Conservation (phyloP, 2,113 vertebrate species). For the Meriones unguiculatus region DNA sequence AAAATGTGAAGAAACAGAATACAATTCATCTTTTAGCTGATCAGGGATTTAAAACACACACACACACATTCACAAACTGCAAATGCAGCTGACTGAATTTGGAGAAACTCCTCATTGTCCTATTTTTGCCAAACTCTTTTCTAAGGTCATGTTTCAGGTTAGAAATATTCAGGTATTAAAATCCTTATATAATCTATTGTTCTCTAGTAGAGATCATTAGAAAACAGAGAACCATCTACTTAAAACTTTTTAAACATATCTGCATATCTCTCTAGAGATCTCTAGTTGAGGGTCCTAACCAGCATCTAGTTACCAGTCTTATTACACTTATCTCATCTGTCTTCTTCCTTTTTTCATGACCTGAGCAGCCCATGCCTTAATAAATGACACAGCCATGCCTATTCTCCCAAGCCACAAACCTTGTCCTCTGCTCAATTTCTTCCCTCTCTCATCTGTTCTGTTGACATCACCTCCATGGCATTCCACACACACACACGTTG, state of each 20-base stretch:
- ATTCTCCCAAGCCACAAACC: neutral
- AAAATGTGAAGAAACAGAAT: constrained; percentile 18
- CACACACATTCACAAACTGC: neutral
- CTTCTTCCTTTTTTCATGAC: neutral
- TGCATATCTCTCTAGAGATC: neutral
- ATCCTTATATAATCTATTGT: neutral
- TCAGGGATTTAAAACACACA: neutral
- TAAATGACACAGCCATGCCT: neutral
- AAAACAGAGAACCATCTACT: neutral
- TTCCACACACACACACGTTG: neutral
- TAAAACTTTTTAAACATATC: neutral
- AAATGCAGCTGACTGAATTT: neutral
- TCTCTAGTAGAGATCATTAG: neutral
- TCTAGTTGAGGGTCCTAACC: neutral
- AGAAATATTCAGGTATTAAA: constrained; percentile 12
- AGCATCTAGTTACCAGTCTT: neutral
- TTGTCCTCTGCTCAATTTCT: neutral
- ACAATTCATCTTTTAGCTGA: neutral
- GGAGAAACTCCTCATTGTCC: neutral
- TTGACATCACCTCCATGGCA: neutral
- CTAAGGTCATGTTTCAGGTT: constrained; percentile 30
- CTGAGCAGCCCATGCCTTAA: neutral
- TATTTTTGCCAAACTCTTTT: constrained; percentile 36
- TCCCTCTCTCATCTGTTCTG: neutral
- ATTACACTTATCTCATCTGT: neutral